Conservation (phyloP, 2,113 vertebrate genomes). For the Regulus satrapa region DNA sequence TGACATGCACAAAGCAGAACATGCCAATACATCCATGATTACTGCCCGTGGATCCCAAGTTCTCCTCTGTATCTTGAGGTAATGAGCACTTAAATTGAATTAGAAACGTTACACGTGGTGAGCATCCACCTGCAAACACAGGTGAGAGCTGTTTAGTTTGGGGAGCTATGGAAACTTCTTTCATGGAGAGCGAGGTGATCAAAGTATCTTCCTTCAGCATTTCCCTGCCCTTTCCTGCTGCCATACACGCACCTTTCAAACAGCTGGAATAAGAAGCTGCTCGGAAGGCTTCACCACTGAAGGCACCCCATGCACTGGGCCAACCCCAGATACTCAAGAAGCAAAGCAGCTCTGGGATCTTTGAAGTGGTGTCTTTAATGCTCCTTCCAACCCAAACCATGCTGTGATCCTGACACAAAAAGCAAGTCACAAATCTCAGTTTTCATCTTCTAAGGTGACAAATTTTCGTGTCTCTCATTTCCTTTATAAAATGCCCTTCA, state of each 20-base stretch:
- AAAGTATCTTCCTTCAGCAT: not conserved
- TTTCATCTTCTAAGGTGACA: not conserved
- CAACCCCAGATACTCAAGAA: not conserved
- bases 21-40: too few relatives aligned
- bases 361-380: not conserved
- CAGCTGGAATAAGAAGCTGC: not conserved
- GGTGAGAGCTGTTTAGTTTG: not conserved
- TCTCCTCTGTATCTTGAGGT: not conserved
- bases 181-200: not conserved
- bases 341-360: not conserved
- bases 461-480: not conserved
- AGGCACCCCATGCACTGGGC: not conserved
- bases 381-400: not conserved
- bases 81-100: not conserved
- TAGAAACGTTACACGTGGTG: not conserved
- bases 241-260: not conserved
- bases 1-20: not conserved
- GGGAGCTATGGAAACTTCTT: not conserved
- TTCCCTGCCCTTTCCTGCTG: not conserved
- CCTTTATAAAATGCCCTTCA: not conserved
- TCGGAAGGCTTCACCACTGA: not conserved
- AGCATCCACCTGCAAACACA: not conserved
- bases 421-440: not conserved
- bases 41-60: accelerated
- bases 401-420: not conserved